These are phyloP conservation scores for Onychomys torridus DNA, from an alignment of 2,797 vertebrate species.

Conservation along the genomic window DNA sequence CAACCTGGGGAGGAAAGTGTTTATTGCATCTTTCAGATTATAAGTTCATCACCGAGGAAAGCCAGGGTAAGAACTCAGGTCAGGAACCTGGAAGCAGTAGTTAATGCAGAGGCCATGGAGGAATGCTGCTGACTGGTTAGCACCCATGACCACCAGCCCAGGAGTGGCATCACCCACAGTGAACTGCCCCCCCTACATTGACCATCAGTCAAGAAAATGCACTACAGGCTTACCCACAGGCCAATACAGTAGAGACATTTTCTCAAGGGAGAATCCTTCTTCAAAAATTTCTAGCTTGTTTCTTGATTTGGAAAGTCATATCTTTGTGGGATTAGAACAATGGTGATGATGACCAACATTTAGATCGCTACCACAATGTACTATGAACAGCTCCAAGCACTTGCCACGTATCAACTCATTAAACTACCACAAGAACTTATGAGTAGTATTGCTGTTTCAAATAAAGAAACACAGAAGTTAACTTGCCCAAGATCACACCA, in stretches of 20 bases:
- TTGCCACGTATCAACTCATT: not conserved
- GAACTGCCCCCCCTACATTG: not conserved
- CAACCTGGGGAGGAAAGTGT: not conserved
- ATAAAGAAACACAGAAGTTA: not conserved
- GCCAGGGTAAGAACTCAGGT: not conserved
- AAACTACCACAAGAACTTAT: not conserved
- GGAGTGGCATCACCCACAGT: too few relatives aligned
- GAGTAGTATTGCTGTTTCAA: not conserved
- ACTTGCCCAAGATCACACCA: not conserved
- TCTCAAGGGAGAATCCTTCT: not conserved
- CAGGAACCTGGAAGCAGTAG: not conserved
- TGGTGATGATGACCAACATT: not conserved
- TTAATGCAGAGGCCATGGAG: not conserved
- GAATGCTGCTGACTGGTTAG: not conserved
- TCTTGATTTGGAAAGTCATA: constrained; percentile 1
- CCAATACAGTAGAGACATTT: too few relatives aligned
- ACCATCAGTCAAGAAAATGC: not conserved
- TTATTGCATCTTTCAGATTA: not conserved
- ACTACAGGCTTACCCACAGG: not conserved
- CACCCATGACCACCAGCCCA: not conserved
- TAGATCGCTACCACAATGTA: not conserved
- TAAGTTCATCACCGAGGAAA: not conserved
- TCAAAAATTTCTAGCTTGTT: not conserved
- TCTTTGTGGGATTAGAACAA: not conserved
- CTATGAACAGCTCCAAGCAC: not conserved